phyloP scores from a whole-genome alignment of 2,113 vertebrate genomes.

The Brachyhypopomus occidentalis region DNA sequence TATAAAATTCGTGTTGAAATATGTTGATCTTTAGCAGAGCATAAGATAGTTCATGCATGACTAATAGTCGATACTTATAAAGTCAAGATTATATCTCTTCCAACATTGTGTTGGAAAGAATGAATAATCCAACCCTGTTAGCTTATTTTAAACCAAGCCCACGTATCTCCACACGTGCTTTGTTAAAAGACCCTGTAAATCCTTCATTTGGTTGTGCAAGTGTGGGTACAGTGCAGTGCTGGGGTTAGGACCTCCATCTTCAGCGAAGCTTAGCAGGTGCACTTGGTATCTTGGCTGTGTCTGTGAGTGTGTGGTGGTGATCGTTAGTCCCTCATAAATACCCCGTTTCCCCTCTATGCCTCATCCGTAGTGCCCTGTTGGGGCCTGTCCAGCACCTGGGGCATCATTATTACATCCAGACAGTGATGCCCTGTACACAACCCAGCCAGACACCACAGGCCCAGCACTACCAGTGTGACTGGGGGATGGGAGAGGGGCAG shows the following conservation, averaged over 20 bases:
- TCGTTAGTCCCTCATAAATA: slow-evolving; percentile 46
- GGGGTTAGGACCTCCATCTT: too few species aligned
- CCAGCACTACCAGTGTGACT: slow-evolving; percentile 22
- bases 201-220: too few species aligned
- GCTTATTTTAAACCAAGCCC: too few species aligned
- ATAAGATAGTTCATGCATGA: too few species aligned
- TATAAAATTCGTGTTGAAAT: background rate
- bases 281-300: too few species aligned
- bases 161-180: too few species aligned
- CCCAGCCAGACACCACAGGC: slow-evolving; percentile 10
- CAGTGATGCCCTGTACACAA: background rate
- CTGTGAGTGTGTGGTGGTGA: background rate
- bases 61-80: slow-evolving; percentile 29
- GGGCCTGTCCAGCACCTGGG: slow-evolving; percentile 53
- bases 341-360: background rate
- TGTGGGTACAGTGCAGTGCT: too few species aligned
- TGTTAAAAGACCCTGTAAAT: too few species aligned
- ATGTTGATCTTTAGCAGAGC: background rate
- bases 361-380: slow-evolving; percentile 31
- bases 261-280: too few species aligned
- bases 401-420: slow-evolving; percentile 43
- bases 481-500: slow-evolving; percentile 25
- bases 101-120: too few species aligned
- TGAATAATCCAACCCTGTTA: too few species aligned
- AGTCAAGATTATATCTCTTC: too few species aligned